phyloP scores from a whole-genome alignment of 2,888 invertebrate species.

The Craniophora ligustri region DNA sequence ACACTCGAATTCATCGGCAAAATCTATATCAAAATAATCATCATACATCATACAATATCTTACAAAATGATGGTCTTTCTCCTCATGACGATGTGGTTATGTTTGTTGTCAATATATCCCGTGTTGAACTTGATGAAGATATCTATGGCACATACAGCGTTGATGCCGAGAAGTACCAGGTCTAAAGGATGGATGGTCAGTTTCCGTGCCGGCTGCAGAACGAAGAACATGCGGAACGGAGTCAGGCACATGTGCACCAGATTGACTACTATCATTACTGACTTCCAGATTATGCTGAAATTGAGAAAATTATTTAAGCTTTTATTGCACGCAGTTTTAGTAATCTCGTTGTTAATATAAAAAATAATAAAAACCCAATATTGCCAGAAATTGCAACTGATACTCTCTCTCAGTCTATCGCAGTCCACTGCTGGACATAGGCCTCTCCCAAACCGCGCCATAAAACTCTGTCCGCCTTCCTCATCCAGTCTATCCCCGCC shows the following conservation, averaged over 20 bases:
- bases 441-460: no score
- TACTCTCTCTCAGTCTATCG: no score
- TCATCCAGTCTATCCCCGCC: no score
- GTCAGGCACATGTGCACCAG: conserved; percentile 62
- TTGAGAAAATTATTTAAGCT: not conserved
- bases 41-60: no score
- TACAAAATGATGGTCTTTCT: conserved; percentile 63
- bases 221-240: conserved; percentile 63
- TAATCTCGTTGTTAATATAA: no score
- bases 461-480: no score
- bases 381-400: no score
- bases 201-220: conserved; percentile 49
- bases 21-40: no score
- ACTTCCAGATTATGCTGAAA: conserved; percentile 69
- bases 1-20: no score
- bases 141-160: conserved; percentile 69
- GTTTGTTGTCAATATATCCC: conserved; percentile 61
- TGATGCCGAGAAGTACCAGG: conserved; percentile 54
- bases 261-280: conserved; percentile 63
- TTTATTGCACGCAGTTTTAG: no score
- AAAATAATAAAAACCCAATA: no score
- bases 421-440: no score
- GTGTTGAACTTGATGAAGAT: conserved; percentile 69
- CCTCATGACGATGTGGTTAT: conserved; percentile 60
- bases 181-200: conserved; percentile 52